phyloP scores from a whole-genome alignment of 2,113 vertebrate genomes.

The Thinocorus orbignyianus region DNA sequence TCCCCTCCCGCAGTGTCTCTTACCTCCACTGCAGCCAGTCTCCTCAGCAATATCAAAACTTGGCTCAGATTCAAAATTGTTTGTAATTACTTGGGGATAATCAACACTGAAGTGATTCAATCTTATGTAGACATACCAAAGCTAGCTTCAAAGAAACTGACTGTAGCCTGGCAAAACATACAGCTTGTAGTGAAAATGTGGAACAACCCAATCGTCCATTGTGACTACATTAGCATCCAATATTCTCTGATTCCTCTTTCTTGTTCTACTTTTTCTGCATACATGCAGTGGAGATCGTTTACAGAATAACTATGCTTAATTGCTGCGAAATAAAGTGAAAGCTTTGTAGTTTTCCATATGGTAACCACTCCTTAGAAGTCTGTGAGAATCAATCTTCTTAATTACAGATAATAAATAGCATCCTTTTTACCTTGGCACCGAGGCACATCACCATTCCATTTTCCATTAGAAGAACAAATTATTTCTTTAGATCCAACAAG shows the following conservation, averaged over 20 bases:
- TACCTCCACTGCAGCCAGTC: too few relatives aligned
- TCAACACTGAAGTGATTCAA: not conserved
- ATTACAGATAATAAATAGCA: not conserved
- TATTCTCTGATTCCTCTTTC: not conserved
- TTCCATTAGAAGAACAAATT: slow-evolving; percentile 75
- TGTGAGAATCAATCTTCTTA: not conserved
- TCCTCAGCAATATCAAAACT: too few relatives aligned
- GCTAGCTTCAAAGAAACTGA: not conserved
- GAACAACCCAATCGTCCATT: not conserved
- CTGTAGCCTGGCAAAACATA: slow-evolving; percentile 1
- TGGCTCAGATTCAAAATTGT: not conserved
- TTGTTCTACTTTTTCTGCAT: not conserved
- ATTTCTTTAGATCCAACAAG: slow-evolving; percentile 71
- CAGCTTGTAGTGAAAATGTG: not conserved
- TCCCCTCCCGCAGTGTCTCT: too few relatives aligned
- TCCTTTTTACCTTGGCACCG: slow-evolving; percentile 79
- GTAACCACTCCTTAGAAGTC: not conserved
- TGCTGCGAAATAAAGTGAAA: not conserved
- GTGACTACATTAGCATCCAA: not conserved
- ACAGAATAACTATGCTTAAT: not conserved
- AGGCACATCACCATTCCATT: slow-evolving; percentile 77
- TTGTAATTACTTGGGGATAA: not conserved
- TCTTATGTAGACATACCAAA: not conserved
- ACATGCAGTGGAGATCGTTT: not conserved
- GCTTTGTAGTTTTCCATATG: not conserved